Base-by-base conservation (phyloP, 1,140 invertebrate species). In the Varroa destructor region DNA sequence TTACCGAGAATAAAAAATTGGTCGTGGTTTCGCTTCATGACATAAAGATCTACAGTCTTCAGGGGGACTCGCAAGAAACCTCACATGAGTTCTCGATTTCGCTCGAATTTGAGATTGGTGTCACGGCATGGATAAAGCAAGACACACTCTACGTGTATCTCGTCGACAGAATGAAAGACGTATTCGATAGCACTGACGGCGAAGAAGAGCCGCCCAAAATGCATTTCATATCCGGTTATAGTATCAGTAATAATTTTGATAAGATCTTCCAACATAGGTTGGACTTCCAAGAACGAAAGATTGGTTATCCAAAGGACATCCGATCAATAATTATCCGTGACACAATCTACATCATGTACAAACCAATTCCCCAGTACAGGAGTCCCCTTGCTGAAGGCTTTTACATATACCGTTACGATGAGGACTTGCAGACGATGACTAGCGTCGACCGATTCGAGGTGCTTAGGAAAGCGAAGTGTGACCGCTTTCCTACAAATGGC, bases 281-380 rank as follows among this genome's bases (percentile, higher is more conserved):
- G 12, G 61, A 67, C 1, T 67, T 67, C 37, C n/a, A 2, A 37
- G 61, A 67, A 46, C 40, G 46, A 46, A 40, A 67, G 14, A 37
- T 67, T 3, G 61, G 61, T 37, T 67, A 67, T 67, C 61, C 61
- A 14, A 67, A 40, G 36, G 61, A 67, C 37, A 37, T 67, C 40
- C 61, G 61, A 67, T 40, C 61, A 4, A 43, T 67, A 40, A 67
- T 67, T 4, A 46, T 67, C 4, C 61, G 61, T 8, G 8, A 67
- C 37, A 67, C 61, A 40, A 67, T 67, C 46, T 67, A 67, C 37
- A 67, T 67, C 36, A 67, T 67, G 12, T 67, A 67, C 61, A 67
- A 67, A 40, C 40, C 61, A 36, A 67, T 67, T 8, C 14, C 61
- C 46, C 61, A 46, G 2, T 67, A 67, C 37, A 67, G 46, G 37